Conservation (phyloP, 2,888 invertebrate genomes). For the Bruchidius siliquastri region DNA sequence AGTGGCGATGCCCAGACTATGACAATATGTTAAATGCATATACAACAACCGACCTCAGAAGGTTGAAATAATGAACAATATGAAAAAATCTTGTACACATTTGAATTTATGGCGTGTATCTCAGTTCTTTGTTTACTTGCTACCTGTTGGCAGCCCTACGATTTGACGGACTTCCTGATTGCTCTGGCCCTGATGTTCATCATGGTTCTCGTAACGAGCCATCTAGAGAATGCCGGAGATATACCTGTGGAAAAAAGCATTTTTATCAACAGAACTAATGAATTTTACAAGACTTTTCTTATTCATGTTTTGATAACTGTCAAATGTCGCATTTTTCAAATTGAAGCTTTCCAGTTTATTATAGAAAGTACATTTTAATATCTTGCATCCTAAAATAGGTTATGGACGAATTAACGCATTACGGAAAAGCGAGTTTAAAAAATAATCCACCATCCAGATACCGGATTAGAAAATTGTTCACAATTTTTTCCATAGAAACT, state of each 20-base stretch:
- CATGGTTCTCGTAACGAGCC: conserved; percentile 62
- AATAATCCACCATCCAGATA: too few relatives aligned
- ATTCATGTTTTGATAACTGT: too few relatives aligned
- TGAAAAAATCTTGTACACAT: not conserved
- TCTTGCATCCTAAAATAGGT: too few relatives aligned
- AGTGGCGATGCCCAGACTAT: too few relatives aligned
- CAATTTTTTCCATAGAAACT: too few relatives aligned
- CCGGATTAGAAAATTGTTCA: too few relatives aligned
- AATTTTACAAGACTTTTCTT: not conserved
- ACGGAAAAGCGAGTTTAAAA: too few relatives aligned
- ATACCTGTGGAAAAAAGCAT: conserved; percentile 20
- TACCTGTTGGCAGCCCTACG: not conserved
- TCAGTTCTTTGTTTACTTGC: not conserved
- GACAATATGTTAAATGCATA: too few relatives aligned
- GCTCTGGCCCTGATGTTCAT: conserved; percentile 59
- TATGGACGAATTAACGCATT: too few relatives aligned
- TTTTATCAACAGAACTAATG: not conserved
- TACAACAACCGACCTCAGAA: not conserved
- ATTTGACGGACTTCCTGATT: conserved; percentile 39
- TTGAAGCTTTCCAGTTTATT: too few relatives aligned
- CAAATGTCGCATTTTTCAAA: too few relatives aligned
- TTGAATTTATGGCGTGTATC: not conserved
- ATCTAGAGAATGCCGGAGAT: conserved; percentile 55
- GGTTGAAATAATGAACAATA: not conserved
- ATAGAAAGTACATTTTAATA: too few relatives aligned